Base-by-base conservation (phyloP, 1,140 invertebrate genomes). In the Paraescarpia echinospica region DNA sequence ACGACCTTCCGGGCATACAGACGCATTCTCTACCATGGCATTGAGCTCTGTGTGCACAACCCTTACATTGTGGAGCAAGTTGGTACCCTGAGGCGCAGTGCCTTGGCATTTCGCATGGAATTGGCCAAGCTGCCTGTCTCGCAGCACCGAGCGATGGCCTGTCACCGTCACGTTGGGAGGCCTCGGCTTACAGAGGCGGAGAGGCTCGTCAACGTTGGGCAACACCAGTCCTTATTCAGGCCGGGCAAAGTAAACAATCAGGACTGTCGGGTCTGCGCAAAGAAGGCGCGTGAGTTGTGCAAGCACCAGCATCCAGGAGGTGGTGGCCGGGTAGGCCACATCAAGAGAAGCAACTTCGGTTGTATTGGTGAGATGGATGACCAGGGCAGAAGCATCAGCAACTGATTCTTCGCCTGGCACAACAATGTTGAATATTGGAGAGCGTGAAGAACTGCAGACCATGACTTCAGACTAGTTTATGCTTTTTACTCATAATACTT, bases 311-410 rank as follows among this genome's bases (percentile, higher is more conserved):
- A 4, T 6, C 89, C 4, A 4, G 34, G 89, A 89, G 89, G 34
- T 89, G 89, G 89, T 90, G 89, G 89, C 89, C 89, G 33, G 33
- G 35, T 90, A 90, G 89, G 33, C 89, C 89, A 90, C 89, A 90
- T 90, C 89, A 90, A 90, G 89, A 90, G 89, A 90, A 33, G 35
- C 89, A 90, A 90, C 89, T 90, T 18, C 14, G 18, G 89, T 31
- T 5, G 89, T 90, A 90, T 90, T 9, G 33, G 89, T 35, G 89
- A 90, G 8, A 90, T 90, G 89, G 89, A 90, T 1, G 34, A 34
- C 89, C 89, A 90, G 35, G 33, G 89, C 33, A 90, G 35, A 90
- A 90, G 89, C 89, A 90, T n/a, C 89, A 90, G 89, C 89, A 90
- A 90, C 34, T 90, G 35, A 5, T 34, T 90, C 89, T 90, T 90